Evolutionary conservation across 2,888 invertebrate genomes (phyloP).

Genomic region (Trypoxylon attenuatum): DNA sequence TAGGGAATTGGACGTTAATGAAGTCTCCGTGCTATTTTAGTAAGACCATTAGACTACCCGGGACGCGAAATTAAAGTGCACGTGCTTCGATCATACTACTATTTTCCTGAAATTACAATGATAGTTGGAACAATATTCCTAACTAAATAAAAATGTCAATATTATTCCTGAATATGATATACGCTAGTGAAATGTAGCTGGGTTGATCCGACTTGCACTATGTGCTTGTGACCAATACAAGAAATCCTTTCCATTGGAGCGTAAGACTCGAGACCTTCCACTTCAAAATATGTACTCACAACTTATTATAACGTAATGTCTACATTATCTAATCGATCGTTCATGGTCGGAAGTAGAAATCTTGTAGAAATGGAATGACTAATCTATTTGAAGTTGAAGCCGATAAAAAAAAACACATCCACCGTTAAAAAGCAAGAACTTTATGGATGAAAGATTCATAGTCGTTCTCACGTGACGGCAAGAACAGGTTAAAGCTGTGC

Average conservation of each 20-base stretch:
- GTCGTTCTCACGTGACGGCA: conserved; percentile 32
- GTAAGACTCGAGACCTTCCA: too few relatives aligned
- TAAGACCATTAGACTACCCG: conserved; percentile 23
- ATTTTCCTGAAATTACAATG: too few relatives aligned
- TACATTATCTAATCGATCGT: too few relatives aligned
- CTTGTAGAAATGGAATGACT: background rate
- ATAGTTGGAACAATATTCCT: too few relatives aligned
- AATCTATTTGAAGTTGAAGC: conserved; percentile 4
- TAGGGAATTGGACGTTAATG: conserved; percentile 29
- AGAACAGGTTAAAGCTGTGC: conserved; percentile 20
- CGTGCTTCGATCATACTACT: too few relatives aligned
- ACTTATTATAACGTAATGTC: too few relatives aligned
- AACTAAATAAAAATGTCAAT: too few relatives aligned
- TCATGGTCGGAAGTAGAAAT: background rate
- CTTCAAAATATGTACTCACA: background rate
- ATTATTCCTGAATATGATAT: too few relatives aligned
- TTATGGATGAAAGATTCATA: conserved; percentile 26
- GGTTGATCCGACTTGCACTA: conserved; percentile 41
- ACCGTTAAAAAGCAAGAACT: conserved; percentile 12
- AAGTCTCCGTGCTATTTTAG: conserved; percentile 22
- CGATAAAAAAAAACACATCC: conserved; percentile 7
- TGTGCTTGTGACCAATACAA: conserved; percentile 42
- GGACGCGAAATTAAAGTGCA: background rate
- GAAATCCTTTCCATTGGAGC: background rate
- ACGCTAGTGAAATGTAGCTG: conserved; percentile 39